Evolutionary conservation across 2,113 vertebrate genomes (phyloP), one percentile per base, ranked within the genome.

Genomic region (Genyomyrus donnyi): DNA sequence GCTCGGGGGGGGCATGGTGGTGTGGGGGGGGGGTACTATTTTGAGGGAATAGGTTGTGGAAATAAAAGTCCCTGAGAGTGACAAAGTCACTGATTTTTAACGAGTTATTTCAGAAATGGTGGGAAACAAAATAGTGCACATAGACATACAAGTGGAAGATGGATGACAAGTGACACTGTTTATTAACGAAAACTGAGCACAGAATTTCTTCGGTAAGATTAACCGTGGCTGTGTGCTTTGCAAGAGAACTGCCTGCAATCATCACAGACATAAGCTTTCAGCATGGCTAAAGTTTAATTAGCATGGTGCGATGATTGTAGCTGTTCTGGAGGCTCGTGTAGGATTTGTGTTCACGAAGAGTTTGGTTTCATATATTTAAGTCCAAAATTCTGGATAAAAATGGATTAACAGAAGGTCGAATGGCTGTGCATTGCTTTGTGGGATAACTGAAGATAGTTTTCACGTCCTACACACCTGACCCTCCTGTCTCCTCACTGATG

Each of bases 51-150:
- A 88, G 35, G 24, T 70, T 89, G 88, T 85, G 87, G 87, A 90
- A 89, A 90, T 85, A 62, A 90, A 89, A 50, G 80, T 86, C 90
- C 90, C 77, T 27, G 45, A 42, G 31, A 58, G 89, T 56, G 42
- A 90, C 84, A 77, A 49, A 46, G 86, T 21, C 24, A 88, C 24
- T 17, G 49, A 42, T 77, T 84, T 90, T 83, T 84, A 58, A 84
- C 35, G 6, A 88, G n/a, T 5, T 11, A 45, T 62, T 80, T 84
- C 27, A 88, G 39, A 80, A 42, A 80, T 15, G 74, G 24, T 48
- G 80, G 56, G 6, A 83, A 56, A 89, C 13, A 80, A 80, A 53
- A 31, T 3, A 24, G 50, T 21, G 11, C 27, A 56, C 86, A 56
- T 35, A 39, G 17, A 42, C n/a, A 0, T 87, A 87, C 1, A 39